Conservation (phyloP, 1,140 invertebrate species). For the Trachelipus rathkii region DNA sequence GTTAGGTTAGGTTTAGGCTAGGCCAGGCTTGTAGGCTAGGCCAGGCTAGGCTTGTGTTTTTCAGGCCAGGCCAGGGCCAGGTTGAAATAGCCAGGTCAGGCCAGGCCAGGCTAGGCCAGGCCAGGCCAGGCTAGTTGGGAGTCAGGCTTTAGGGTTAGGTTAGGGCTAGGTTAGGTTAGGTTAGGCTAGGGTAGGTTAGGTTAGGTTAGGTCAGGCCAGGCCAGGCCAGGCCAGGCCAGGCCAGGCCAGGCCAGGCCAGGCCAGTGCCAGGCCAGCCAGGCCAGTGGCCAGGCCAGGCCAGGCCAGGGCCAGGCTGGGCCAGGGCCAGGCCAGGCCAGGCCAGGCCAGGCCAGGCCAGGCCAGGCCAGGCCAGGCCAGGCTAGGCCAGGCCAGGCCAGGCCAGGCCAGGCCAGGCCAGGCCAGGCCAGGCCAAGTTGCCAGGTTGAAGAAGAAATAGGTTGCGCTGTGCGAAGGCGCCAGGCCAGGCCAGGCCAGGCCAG, state of each 20-base stretch:
- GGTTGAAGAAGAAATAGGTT: no score
- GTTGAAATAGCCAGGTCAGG: no score
- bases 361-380: slow-evolving; percentile 12
- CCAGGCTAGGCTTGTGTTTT: no score
- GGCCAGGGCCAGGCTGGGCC: no score
- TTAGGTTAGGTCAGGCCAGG: slow-evolving; percentile 16
- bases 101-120: slow-evolving; percentile 12
- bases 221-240: slow-evolving; percentile 12
- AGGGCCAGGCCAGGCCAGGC: no score
- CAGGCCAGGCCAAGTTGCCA: slow-evolving; percentile 23
- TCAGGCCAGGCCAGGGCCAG: no score
- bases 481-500: slow-evolving; percentile 19
- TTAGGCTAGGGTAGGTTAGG: slow-evolving; percentile 7
- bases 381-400: slow-evolving; percentile 28
- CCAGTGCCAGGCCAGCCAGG: slow-evolving; percentile 2
- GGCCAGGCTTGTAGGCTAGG: no score
- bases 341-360: slow-evolving; percentile 12
- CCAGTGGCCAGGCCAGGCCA: no score
- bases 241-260: no score
- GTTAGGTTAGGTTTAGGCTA: no score
- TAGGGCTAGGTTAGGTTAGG: slow-evolving; percentile 9
- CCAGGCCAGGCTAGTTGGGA: slow-evolving; percentile 4
- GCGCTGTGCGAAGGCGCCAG: slow-evolving; percentile 22
- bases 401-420: slow-evolving; percentile 18
- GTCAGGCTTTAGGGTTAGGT: neutral